phyloP scores from a whole-genome alignment of 2,113 vertebrate genomes.

The Odobenus rosmarus region DNA sequence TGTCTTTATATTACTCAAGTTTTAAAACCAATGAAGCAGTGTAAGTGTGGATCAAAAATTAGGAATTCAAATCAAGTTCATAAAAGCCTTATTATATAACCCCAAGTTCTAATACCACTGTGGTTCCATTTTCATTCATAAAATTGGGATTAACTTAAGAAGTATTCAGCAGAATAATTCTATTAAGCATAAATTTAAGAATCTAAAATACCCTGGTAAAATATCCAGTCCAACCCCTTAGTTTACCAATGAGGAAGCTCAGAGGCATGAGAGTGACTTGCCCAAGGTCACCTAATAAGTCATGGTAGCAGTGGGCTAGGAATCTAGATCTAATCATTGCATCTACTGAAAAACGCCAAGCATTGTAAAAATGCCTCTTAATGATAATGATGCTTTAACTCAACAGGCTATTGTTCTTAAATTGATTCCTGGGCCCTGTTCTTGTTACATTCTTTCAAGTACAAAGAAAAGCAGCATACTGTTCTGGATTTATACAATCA shows the following conservation, averaged over 20 bases:
- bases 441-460: constrained; percentile 43
- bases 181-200: constrained; percentile 21
- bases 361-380: constrained; percentile 59
- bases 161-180: background rate
- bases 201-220: constrained; percentile 15
- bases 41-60: background rate
- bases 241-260: constrained; percentile 4
- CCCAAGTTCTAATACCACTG: background rate
- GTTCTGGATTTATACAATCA: constrained; percentile 59
- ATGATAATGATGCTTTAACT: constrained; percentile 60
- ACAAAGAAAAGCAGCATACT: constrained; percentile 52
- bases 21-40: constrained; percentile 4
- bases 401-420: constrained; percentile 61
- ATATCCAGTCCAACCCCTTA: background rate
- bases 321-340: constrained; percentile 19
- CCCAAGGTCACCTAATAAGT: background rate
- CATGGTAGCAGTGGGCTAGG: background rate
- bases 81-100: background rate
- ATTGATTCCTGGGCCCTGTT: constrained; percentile 57
- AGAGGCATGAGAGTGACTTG: background rate
- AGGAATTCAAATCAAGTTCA: background rate
- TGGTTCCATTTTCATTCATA: constrained; percentile 7
- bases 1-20: background rate
- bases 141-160: constrained; percentile 3
- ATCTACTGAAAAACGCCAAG: constrained; percentile 38